Conservation (phyloP, 2,113 vertebrate species). For the Myrmecobius fasciatus region DNA sequence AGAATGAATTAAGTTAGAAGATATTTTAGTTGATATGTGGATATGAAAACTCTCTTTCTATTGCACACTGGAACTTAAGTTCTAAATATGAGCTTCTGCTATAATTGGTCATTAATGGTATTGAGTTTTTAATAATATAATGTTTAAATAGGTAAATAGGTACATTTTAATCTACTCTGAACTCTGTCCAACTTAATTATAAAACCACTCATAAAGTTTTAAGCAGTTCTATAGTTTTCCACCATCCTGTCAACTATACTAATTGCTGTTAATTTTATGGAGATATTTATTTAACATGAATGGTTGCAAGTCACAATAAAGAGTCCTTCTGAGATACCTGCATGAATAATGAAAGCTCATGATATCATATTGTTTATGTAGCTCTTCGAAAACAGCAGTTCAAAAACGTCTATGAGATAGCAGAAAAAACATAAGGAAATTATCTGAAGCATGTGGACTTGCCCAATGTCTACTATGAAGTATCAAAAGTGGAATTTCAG, state of each 20-base stretch:
- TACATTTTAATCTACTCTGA: neutral
- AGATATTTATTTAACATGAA: neutral
- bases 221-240: neutral
- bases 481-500: neutral
- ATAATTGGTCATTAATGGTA: conserved; percentile 60
- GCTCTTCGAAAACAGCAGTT: neutral
- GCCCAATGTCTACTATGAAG: neutral
- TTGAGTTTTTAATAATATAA: conserved; percentile 28
- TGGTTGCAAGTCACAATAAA: neutral
- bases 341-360: neutral
- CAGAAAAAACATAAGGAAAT: neutral
- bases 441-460: neutral
- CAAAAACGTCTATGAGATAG: neutral
- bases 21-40: conserved; percentile 56
- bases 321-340: neutral
- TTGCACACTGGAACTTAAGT: conserved; percentile 69
- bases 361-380: neutral
- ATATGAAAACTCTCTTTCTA: conserved; percentile 33
- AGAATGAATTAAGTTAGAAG: conserved; percentile 36
- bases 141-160: conserved; percentile 13
- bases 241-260: neutral
- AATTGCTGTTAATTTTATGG: conserved; percentile 3
- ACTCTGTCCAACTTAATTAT: conserved; percentile 16
- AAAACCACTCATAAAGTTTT: neutral
- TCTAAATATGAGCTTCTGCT: conserved; percentile 65